Conservation (phyloP, 2,888 invertebrate species). For the Nephrotoma guestfalica region DNA sequence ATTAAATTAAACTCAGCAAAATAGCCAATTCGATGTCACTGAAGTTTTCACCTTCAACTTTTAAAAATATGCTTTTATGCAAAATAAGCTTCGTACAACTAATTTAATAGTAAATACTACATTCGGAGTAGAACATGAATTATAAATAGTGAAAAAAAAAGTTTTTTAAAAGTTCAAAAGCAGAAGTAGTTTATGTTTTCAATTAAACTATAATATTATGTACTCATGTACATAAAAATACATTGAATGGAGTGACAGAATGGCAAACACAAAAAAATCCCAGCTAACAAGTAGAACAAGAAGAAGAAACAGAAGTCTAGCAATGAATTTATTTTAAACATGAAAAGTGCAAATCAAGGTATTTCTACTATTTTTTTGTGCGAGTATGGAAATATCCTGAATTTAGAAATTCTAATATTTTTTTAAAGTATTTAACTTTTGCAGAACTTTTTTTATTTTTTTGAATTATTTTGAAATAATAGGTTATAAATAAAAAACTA, state of each 20-base stretch:
- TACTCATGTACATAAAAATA: not conserved
- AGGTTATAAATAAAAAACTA: not conserved
- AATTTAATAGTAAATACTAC: not conserved
- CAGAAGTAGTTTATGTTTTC: not conserved
- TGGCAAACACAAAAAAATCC: not conserved
- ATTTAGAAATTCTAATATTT: not conserved
- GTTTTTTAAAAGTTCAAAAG: not conserved
- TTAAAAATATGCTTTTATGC: not conserved
- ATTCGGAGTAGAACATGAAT: not conserved
- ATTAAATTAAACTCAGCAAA: not conserved
- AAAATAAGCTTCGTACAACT: not conserved
- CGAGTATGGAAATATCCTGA: not conserved
- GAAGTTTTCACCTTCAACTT: not conserved
- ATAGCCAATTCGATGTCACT: not conserved
- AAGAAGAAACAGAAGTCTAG: not conserved
- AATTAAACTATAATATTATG: not conserved
- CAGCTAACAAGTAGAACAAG: too few species aligned
- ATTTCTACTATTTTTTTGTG: not conserved
- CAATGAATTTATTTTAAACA: not conserved
- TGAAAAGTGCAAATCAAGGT: not conserved
- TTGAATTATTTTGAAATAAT: not conserved
- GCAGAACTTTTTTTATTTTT: not conserved
- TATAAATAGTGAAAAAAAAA: not conserved
- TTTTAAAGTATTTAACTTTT: not conserved
- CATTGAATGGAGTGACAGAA: not conserved